Conservation (phyloP, 1,140 invertebrate genomes). For the Colletes gigas region DNA sequence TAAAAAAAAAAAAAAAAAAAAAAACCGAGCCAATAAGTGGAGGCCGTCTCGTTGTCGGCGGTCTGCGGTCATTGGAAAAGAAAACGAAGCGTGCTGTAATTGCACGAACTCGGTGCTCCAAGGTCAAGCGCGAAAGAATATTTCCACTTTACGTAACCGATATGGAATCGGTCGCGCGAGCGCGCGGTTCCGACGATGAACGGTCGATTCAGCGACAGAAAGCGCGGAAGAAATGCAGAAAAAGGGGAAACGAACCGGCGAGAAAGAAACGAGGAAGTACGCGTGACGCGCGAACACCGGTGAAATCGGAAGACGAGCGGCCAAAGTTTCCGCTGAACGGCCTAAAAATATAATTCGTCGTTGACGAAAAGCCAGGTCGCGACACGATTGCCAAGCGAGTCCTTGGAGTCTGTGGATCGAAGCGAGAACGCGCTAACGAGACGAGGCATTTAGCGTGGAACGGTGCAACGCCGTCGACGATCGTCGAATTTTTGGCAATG, state of each 20-base stretch:
- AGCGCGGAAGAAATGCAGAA: neutral
- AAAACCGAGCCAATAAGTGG: conserved; percentile 6
- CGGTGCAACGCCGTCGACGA: neutral
- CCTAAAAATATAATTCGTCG: conserved; percentile 25
- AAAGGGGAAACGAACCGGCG: no score
- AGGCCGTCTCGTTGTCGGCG: neutral
- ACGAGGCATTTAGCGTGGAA: neutral
- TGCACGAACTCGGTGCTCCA: conserved; percentile 13
- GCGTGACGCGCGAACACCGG: neutral
- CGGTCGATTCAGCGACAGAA: neutral
- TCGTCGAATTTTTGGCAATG: neutral
- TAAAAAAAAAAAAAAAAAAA: conserved; percentile 1
- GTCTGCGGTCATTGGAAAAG: conserved; percentile 37
- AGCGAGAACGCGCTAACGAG: neutral
- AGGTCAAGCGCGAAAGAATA: conserved; percentile 18
- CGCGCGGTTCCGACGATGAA: neutral
- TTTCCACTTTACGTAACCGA: conserved; percentile 22
- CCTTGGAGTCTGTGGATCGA: neutral
- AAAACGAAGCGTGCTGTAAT: conserved; percentile 24
- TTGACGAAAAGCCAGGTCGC: conserved; percentile 27
- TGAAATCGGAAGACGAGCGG: neutral
- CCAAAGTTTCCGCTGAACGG: neutral
- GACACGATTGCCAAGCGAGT: conserved; percentile 2
- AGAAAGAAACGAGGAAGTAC: neutral
- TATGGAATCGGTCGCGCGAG: neutral